phyloP scores from a whole-genome alignment of 2,113 vertebrate species.

The Hystrix cristata region DNA sequence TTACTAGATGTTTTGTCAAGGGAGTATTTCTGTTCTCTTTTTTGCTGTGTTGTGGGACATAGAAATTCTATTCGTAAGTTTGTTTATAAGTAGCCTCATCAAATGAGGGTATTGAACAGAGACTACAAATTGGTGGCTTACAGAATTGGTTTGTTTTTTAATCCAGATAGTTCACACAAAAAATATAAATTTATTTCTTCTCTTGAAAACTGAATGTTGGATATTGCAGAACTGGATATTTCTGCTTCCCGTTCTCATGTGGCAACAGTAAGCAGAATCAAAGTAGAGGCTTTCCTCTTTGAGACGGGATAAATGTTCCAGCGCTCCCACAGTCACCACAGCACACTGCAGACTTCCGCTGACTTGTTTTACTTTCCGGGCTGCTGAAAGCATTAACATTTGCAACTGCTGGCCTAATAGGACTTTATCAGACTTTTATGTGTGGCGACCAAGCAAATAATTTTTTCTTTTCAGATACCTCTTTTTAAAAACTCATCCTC shows the following conservation, averaged over 20 bases:
- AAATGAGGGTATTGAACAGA: background rate
- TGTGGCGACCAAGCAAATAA: background rate
- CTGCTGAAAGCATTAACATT: background rate
- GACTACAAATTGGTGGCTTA: background rate
- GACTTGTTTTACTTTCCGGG: background rate
- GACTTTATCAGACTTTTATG: background rate
- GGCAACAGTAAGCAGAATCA: background rate
- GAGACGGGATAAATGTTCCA: background rate
- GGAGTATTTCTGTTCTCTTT: background rate
- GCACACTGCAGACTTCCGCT: background rate
- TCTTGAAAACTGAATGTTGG: constrained; percentile 8
- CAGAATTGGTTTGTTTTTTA: background rate
- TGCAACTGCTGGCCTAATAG: background rate
- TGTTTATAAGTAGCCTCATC: constrained; percentile 22
- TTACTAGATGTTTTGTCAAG: background rate
- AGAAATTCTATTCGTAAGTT: background rate
- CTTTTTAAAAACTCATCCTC: background rate
- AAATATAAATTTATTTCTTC: background rate
- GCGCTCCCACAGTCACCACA: background rate
- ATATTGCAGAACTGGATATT: background rate
- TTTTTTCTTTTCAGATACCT: background rate
- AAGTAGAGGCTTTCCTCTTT: background rate
- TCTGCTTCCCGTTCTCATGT: background rate
- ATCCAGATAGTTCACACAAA: background rate
- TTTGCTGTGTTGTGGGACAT: background rate